Base-by-base conservation (phyloP, 2,797 vertebrate genomes). In the Melanotaenia parkinsoni region DNA sequence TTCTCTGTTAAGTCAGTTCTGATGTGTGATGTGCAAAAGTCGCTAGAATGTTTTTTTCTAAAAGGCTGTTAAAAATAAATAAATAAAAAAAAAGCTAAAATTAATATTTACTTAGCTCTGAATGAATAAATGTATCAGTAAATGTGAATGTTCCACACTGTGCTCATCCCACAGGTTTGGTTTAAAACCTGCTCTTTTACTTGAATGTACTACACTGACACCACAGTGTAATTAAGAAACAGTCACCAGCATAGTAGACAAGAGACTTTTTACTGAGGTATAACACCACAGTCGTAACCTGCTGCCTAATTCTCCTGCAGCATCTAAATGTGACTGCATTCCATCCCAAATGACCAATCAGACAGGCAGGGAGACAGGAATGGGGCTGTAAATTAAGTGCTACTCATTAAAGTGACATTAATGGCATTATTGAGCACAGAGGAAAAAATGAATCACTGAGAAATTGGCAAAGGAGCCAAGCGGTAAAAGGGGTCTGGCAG, bases 381-480 rank as follows among this genome's bases (percentile, higher is more conserved):
- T 69, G 30, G 74, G 77, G 82, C 63, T 50, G 86, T 92, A 88
- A 91, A 90, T 89, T 77, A 81, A 89, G 86, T 47, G 80, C 79
- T 64, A 13, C 88, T 91, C 86, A 88, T 92, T 89, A 92, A 91
- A 88, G 79, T 85, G 88, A 92, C 87, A 81, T 91, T 90, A 92
- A 92, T 88, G 88, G 85, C 77, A 74, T 89, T 85, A 89, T 84
- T 76, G 83, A 91, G 90, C 77, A 60, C 71, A 40, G 82, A 84
- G 83, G 70, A 80, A 84, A 74, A 83, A 86, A 89, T 83, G 72
- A 86, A 89, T 91, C 87, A 79, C 51, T 0, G 71, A 40, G 76
- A 72, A 83, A 77, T 35, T 82, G 88, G 86, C 89, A 85, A 70
- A 59, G 70, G 63, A 81, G 78, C 20, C 0, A 67, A 24, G 87